These are phyloP conservation scores for Sipha maydis DNA, from an alignment of 2,888 invertebrate species.

Conservation along the genomic window DNA sequence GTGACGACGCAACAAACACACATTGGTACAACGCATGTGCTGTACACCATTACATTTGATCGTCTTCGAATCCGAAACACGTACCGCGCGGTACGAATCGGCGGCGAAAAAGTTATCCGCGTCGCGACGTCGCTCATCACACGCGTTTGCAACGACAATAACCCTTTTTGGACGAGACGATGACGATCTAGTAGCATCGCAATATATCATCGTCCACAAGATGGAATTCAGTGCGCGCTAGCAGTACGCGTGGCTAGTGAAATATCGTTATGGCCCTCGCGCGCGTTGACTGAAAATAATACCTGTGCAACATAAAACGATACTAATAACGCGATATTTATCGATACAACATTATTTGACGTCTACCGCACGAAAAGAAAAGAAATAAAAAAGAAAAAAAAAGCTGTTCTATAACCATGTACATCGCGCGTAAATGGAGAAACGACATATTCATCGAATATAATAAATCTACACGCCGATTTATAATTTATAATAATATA, in stretches of 20 bases:
- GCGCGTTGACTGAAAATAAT: not conserved
- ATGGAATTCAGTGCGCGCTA: not conserved
- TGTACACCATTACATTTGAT: not conserved
- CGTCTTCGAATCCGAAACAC: not conserved
- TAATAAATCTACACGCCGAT: not conserved
- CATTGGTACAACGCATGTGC: too few relatives aligned
- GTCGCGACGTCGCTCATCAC: not conserved
- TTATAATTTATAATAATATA: not conserved
- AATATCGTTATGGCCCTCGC: conserved; percentile 12
- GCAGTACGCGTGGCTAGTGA: not conserved
- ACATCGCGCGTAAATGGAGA: conserved; percentile 21
- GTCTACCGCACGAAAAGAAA: not conserved
- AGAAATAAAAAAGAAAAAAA: not conserved
- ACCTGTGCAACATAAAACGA: not conserved
- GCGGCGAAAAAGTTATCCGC: too few relatives aligned
- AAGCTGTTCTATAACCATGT: conserved; percentile 9
- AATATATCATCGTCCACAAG: not conserved
- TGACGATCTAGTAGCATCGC: too few relatives aligned
- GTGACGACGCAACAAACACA: too few relatives aligned
- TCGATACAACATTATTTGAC: conserved; percentile 36
- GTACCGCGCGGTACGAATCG: too few relatives aligned
- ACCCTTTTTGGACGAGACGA: not conserved
- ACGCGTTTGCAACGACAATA: not conserved
- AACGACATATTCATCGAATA: conserved; percentile 31
- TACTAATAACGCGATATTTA: conserved; percentile 13